Conservation (phyloP, 2,797 vertebrate genomes). For the Falco cherrug region DNA sequence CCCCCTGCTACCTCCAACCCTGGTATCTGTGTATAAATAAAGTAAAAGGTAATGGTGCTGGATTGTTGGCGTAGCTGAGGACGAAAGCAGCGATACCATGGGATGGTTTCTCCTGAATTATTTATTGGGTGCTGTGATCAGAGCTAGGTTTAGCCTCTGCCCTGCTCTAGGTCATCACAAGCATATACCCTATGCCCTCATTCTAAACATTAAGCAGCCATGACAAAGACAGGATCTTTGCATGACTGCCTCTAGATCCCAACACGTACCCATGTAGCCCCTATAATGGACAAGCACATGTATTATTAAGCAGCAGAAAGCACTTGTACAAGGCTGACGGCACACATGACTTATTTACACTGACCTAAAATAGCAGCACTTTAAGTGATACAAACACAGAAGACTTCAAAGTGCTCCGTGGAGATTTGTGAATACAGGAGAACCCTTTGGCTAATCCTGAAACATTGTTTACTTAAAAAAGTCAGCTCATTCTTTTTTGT, state of each 20-base stretch:
- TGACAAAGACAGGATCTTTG: constrained; percentile 63
- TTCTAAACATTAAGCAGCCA: constrained; percentile 52
- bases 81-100: background rate
- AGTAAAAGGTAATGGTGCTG: background rate
- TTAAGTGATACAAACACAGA: constrained; percentile 76
- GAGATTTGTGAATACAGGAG: constrained; percentile 66
- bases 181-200: background rate
- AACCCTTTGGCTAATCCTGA: constrained; percentile 66
- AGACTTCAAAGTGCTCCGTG: constrained; percentile 72
- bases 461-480: constrained; percentile 56
- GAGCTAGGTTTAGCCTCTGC: constrained; percentile 47
- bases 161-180: constrained; percentile 33
- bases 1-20: background rate
- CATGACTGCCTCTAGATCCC: constrained; percentile 74
- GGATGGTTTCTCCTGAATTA: constrained; percentile 23
- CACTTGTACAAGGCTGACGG: constrained; percentile 74
- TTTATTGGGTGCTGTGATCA: background rate
- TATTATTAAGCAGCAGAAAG: constrained; percentile 84
- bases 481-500: constrained; percentile 14
- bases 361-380: constrained; percentile 79
- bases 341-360: constrained; percentile 76
- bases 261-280: constrained; percentile 70
- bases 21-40: constrained; percentile 4
- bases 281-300: constrained; percentile 84
- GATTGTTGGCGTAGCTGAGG: background rate